These are phyloP conservation scores for Eulemur rufifrons DNA, from an alignment of 2,113 vertebrate genomes.

Conservation along the genomic window DNA sequence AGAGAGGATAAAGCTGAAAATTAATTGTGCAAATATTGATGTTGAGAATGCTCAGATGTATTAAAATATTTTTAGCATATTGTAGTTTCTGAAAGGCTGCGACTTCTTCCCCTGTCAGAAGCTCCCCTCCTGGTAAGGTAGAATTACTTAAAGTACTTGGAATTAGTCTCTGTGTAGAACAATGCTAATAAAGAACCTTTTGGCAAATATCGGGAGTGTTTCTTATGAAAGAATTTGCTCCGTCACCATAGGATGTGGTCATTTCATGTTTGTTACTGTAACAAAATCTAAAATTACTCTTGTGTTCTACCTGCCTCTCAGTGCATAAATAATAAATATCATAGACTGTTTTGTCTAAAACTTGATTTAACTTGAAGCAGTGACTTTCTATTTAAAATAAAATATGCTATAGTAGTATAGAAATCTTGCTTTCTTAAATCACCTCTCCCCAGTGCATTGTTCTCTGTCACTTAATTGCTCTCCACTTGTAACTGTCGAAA, in stretches of 20 bases:
- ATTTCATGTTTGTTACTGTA: conserved; percentile 54
- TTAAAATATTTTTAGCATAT: not conserved
- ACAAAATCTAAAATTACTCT: conserved; percentile 44
- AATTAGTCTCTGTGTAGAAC: conserved; percentile 1
- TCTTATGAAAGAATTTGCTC: not conserved
- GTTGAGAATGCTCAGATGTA: not conserved
- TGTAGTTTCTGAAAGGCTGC: not conserved
- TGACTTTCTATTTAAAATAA: conserved; percentile 16
- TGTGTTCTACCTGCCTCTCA: conserved; percentile 50
- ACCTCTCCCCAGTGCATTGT: not conserved
- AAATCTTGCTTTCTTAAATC: conserved; percentile 6
- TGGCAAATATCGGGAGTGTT: not conserved
- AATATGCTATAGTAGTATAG: not conserved
- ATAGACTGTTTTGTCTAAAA: conserved; percentile 21
- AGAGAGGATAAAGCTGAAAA: not conserved
- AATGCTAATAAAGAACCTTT: not conserved
- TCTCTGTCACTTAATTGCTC: not conserved
- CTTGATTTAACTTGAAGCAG: conserved; percentile 32
- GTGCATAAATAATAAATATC: conserved; percentile 44
- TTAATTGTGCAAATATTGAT: not conserved
- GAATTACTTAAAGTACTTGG: conserved; percentile 66
- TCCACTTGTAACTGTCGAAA: not conserved
- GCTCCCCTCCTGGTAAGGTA: not conserved
- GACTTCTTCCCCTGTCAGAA: not conserved
- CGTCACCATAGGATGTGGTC: not conserved